Evolutionary conservation across 1,140 invertebrate genomes (phyloP).

Genomic region (Thaumatotibia leucotreta): DNA sequence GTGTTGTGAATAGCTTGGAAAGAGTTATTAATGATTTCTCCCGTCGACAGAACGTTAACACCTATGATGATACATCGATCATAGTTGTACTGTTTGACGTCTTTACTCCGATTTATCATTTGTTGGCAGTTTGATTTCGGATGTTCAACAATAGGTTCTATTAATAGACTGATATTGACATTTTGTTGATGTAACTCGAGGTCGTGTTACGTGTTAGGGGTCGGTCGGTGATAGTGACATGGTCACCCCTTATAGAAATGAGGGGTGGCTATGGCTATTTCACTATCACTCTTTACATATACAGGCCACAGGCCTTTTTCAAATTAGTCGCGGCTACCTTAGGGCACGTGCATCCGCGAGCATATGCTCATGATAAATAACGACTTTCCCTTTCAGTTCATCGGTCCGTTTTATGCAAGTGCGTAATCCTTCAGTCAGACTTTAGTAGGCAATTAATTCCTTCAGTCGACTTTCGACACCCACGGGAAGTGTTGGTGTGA

Average conservation of each 20-base stretch:
- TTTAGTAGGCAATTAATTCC: no score
- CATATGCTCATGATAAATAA: no score
- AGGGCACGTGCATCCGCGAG: no score
- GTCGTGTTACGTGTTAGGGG: not conserved
- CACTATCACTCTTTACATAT: not conserved
- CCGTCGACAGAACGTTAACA: not conserved
- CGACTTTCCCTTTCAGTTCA: no score
- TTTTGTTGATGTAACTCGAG: not conserved
- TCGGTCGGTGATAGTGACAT: no score
- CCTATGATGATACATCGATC: not conserved
- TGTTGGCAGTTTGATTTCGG: slow-evolving; percentile 3
- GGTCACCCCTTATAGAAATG: no score
- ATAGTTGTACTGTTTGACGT: not conserved
- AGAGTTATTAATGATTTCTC: slow-evolving; percentile 9
- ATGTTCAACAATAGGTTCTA: not conserved
- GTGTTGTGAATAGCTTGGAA: not conserved
- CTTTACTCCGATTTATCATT: slow-evolving; percentile 4
- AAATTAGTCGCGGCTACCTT: no score
- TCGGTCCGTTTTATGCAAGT: no score
- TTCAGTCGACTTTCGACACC: no score
- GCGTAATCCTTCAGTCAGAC: no score
- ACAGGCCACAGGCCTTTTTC: not conserved
- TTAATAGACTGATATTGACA: not conserved
- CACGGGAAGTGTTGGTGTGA: no score
- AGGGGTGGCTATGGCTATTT: no score